Evolutionary conservation across 2,888 invertebrate species (phyloP), one percentile per base, ranked within the genome.

Genomic region (Leptinotarsa juncta): DNA sequence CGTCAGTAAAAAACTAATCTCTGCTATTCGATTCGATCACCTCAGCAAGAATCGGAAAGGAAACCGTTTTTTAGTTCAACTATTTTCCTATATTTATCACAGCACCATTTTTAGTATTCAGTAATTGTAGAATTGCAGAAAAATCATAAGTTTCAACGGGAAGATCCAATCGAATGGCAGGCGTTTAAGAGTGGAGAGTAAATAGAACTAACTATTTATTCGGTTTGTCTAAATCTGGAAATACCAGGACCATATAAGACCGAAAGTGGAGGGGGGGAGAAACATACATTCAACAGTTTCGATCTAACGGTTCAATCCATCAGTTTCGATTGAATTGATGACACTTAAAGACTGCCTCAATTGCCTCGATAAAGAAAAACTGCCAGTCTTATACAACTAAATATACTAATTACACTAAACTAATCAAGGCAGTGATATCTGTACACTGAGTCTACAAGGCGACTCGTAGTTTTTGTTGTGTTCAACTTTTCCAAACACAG

Each of bases 311-410:
- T 32, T 42, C 42, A 42, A 42, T 10, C 20, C 60, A 14, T 15
- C 15, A 15, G 20, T 60, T 60, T 60, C 60, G 4, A 32, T 23
- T 26, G 23, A 51, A 51, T 32, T 51, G 26, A 23, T 67, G 53
- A 69, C 57, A 57, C 55, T 69, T 23, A 69, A 23, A 57, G 55
- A 69, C 69, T 69, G 69, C 57, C 57, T 57, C 57, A 57, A 48
- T 20, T 57, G 42, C 57, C 20, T 49, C 32, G 20, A 69, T 42
- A 57, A 57, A 48, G 42, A 80, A 77, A 81, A 79, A 72, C 81
- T 82, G 84, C 84, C 85, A 85, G 84, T 85, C 84, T 85, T 82
- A 84, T 82, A 74, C 67, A 84, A 85, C 83, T 84, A 84, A 84
- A 80, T 79, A 77, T 79, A 79, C 79, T 81, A 80, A 77, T 77